Conservation (phyloP, 2,888 invertebrate genomes). For the Ormyrus thymus region DNA sequence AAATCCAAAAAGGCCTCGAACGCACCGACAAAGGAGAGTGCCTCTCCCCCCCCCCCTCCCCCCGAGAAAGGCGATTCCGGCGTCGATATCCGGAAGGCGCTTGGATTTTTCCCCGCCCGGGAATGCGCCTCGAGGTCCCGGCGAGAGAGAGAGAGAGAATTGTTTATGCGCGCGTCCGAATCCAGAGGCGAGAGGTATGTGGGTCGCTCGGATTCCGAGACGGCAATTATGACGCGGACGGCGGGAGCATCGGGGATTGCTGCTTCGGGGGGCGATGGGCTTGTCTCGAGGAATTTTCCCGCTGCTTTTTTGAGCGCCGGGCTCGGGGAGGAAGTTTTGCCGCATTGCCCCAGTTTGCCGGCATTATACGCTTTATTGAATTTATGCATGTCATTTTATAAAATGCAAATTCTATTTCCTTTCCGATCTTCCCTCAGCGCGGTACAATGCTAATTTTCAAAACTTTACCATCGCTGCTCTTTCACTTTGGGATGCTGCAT, state of each 20-base stretch:
- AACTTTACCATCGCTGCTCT: not conserved
- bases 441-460: not conserved
- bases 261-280: not conserved
- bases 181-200: not conserved
- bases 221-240: not conserved
- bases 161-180: not conserved
- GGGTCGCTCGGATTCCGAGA: slow-evolving; percentile 15
- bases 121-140: no score
- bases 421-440: slow-evolving; percentile 4
- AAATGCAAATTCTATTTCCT: slow-evolving; percentile 31
- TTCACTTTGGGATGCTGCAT: no score
- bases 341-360: slow-evolving; percentile 35
- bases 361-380: slow-evolving; percentile 38
- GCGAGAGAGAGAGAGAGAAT: not conserved
- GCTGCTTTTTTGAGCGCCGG: not conserved
- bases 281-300: slow-evolving; percentile 5
- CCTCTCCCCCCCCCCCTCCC: not conserved
- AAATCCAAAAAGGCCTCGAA: no score
- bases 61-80: not conserved
- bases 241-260: not conserved
- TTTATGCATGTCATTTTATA: slow-evolving; percentile 46
- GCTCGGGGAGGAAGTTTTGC: slow-evolving; percentile 12
- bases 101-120: slow-evolving; percentile 4
- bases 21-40: no score
- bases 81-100: not conserved